These are phyloP conservation scores for Gymnocheta viridis DNA, from an alignment of 2,888 invertebrate species.

Conservation along the genomic window DNA sequence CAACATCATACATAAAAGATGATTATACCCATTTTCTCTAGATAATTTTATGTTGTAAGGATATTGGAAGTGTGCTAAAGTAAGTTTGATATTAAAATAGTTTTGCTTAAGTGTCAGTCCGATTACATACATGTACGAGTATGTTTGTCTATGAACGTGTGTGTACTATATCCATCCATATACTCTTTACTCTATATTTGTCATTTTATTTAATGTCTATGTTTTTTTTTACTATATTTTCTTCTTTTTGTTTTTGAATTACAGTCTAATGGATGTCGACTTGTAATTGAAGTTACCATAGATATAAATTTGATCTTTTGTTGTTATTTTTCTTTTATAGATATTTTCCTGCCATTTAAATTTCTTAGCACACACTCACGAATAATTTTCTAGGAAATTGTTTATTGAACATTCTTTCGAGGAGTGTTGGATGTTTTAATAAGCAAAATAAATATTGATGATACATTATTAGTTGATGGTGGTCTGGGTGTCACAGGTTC, in stretches of 20 bases:
- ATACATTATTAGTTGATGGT: neutral
- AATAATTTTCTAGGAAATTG: neutral
- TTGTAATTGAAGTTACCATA: slow-evolving; percentile 52
- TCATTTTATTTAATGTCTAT: slow-evolving; percentile 52
- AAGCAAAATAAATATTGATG: neutral
- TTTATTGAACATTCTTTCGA: neutral
- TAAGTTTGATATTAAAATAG: slow-evolving; percentile 17
- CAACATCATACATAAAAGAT: neutral
- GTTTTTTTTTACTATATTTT: neutral
- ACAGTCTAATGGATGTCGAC: slow-evolving; percentile 18
- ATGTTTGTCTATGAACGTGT: neutral
- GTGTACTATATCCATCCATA: slow-evolving; percentile 29
- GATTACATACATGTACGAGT: slow-evolving; percentile 1
- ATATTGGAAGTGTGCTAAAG: slow-evolving; percentile 4
- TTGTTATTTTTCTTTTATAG: neutral
- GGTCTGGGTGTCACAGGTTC: no score
- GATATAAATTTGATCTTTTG: slow-evolving; percentile 22
- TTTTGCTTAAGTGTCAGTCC: neutral
- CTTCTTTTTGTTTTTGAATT: slow-evolving; percentile 28
- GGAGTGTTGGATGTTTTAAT: neutral
- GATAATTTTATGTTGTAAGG: neutral
- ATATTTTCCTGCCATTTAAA: slow-evolving; percentile 10
- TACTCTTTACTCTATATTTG: slow-evolving; percentile 29
- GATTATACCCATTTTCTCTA: neutral
- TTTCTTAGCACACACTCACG: neutral